These are phyloP conservation scores for Fregetta grallaria DNA, from an alignment of 2,113 vertebrate species.

Conservation along the genomic window DNA sequence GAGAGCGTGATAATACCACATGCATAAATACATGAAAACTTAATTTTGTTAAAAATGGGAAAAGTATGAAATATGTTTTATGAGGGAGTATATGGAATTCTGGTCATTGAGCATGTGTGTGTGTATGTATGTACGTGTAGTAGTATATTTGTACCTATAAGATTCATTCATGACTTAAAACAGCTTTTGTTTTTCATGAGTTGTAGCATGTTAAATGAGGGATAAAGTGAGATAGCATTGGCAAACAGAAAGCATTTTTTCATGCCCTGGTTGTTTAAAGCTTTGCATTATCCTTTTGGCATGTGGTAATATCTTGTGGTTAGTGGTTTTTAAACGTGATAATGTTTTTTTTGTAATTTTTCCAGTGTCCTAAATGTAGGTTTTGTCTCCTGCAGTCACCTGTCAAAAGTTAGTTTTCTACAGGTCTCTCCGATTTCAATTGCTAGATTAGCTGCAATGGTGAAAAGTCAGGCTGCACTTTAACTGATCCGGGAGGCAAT, in stretches of 20 bases:
- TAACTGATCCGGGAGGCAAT: fast-evolving
- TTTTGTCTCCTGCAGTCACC: neutral
- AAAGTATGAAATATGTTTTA: neutral
- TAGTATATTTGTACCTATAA: neutral
- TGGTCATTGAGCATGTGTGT: neutral
- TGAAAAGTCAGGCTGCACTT: neutral
- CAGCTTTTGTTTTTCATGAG: neutral
- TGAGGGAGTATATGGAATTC: neutral
- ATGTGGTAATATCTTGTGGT: neutral
- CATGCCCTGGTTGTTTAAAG: neutral
- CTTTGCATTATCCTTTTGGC: neutral
- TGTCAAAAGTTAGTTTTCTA: neutral
- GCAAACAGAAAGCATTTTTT: neutral
- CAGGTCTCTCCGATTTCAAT: neutral
- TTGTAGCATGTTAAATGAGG: neutral
- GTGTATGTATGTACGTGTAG: neutral
- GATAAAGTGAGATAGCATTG: neutral
- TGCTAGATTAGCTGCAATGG: neutral
- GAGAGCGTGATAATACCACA: neutral
- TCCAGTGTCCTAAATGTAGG: neutral
- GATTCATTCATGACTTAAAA: neutral
- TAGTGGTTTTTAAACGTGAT: neutral
- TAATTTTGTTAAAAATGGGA: neutral
- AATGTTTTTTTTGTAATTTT: neutral
- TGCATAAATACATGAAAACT: neutral